Conservation (phyloP, 1,140 invertebrate genomes). For the Lethocerus indicus region DNA sequence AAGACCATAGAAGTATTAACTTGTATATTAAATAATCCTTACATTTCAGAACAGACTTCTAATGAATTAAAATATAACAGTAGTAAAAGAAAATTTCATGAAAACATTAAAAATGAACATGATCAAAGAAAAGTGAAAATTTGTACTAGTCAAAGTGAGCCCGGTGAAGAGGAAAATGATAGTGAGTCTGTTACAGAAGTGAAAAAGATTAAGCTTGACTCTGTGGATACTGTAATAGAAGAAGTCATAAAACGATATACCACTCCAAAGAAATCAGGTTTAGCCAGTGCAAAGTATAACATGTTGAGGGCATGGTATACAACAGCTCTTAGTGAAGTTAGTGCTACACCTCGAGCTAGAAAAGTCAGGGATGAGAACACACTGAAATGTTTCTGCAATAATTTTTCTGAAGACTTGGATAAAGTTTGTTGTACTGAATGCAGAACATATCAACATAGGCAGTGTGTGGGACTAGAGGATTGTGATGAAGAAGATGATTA, state of each 20-base stretch:
- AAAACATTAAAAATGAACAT: not conserved
- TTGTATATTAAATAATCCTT: conserved; percentile 40
- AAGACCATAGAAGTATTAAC: conserved; percentile 66
- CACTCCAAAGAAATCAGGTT: not conserved
- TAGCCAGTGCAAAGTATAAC: not conserved
- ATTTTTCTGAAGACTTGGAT: conserved; percentile 19
- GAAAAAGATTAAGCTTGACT: not conserved
- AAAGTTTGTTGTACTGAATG: conserved; percentile 33
- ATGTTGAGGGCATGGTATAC: not conserved
- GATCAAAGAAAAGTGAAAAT: not conserved
- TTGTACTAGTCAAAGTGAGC: not conserved
- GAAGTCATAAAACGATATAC: not conserved
- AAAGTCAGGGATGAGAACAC: not conserved
- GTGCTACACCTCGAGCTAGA: not conserved
- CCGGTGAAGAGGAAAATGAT: not conserved
- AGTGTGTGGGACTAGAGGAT: conserved; percentile 37
- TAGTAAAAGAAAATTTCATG: not conserved
- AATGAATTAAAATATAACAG: not conserved
- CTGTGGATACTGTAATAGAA: not conserved
- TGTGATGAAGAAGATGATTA: conserved; percentile 17
- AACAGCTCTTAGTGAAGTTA: not conserved
- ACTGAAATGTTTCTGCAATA: conserved; percentile 1
- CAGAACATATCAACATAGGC: conserved; percentile 36
- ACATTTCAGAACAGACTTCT: not conserved
- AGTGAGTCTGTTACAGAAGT: not conserved